phyloP scores from a whole-genome alignment of 2,113 vertebrate genomes.

The Cyphomyrus discorhynchus region DNA sequence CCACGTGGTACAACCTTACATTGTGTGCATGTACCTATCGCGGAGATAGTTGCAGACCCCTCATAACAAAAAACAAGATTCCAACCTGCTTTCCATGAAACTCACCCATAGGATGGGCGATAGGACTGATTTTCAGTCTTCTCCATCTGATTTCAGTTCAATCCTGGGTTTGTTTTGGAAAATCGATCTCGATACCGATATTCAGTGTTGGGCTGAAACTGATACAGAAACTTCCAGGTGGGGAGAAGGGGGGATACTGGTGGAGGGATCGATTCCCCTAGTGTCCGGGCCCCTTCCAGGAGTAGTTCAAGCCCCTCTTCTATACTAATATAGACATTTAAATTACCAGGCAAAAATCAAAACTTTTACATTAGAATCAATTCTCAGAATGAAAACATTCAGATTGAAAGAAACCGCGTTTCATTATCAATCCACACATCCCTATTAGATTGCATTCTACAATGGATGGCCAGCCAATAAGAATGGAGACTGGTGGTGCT shows the following conservation, averaged over 20 bases:
- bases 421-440: background rate
- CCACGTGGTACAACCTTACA: background rate
- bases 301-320: background rate
- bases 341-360: background rate
- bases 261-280: background rate
- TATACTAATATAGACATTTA: background rate
- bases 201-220: background rate
- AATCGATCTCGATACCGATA: background rate
- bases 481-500: background rate
- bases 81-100: background rate
- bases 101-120: background rate
- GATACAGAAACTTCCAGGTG: background rate
- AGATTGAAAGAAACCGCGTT: background rate
- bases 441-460: background rate
- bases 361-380: background rate
- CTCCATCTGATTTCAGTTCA: background rate
- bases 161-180: background rate
- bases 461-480: background rate
- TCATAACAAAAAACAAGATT: background rate
- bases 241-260: background rate
- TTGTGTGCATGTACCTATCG: no score
- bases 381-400: background rate
- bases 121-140: background rate
- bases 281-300: background rate
- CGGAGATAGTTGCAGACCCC: background rate